Evolutionary conservation across 2,113 vertebrate genomes (phyloP).

Genomic region (Caracal caracal): DNA sequence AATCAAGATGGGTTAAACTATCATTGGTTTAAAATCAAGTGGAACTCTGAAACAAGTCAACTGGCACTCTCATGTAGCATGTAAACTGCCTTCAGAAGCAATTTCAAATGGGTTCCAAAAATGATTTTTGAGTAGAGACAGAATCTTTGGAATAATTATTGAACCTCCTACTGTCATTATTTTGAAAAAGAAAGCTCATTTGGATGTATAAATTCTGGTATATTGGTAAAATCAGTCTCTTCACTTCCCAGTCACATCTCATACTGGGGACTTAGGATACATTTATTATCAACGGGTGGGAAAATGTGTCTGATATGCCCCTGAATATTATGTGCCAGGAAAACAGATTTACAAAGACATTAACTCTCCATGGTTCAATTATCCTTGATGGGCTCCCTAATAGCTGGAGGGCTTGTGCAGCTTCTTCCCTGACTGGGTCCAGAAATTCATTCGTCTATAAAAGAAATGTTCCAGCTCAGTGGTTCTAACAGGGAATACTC

Average conservation of each 20-base stretch:
- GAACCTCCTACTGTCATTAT: conserved; percentile 35
- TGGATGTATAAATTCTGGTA: conserved; percentile 46
- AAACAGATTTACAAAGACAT: conserved; percentile 69
- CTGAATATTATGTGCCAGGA: conserved; percentile 57
- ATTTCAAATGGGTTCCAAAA: conserved; percentile 53
- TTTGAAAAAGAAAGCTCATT: conserved; percentile 61
- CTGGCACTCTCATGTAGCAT: background rate
- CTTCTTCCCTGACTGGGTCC: background rate
- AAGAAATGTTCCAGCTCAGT: conserved; percentile 37
- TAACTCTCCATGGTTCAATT: conserved; percentile 61
- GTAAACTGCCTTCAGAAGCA: conserved; percentile 1
- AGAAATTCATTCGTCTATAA: conserved; percentile 47
- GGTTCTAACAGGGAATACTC: background rate
- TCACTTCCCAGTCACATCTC: conserved; percentile 62
- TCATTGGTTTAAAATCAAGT: conserved; percentile 36
- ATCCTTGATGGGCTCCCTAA: conserved; percentile 40
- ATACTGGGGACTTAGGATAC: background rate
- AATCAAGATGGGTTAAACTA: conserved; percentile 22
- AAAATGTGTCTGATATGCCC: conserved; percentile 53
- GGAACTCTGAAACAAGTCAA: background rate
- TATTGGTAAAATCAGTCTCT: conserved; percentile 58
- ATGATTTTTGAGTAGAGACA: conserved; percentile 9
- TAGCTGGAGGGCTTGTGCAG: background rate
- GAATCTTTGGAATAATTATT: conserved; percentile 61
- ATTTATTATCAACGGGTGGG: conserved; percentile 34